phyloP scores from a whole-genome alignment of 2,797 vertebrate genomes.

The Chaenodraco wilsoni region DNA sequence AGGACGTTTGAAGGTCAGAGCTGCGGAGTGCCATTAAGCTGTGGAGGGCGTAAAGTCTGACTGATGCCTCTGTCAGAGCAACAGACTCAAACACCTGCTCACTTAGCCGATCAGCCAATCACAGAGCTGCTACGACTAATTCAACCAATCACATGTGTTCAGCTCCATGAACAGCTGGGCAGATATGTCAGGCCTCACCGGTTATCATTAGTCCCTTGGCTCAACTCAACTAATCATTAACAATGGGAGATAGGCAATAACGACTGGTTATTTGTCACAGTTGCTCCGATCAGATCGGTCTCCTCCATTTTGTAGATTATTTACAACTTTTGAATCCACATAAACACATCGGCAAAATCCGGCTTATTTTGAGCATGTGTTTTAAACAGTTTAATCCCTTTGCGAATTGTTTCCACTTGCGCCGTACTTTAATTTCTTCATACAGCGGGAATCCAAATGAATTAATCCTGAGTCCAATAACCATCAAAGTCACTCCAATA shows the following conservation, averaged over 20 bases:
- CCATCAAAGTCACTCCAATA: too few species aligned
- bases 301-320: too few species aligned
- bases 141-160: constrained; percentile 37
- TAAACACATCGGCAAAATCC: too few species aligned
- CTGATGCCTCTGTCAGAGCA: constrained; percentile 69
- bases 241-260: neutral
- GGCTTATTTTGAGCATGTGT: too few species aligned
- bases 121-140: constrained; percentile 20
- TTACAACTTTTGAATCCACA: too few species aligned
- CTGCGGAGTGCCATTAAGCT: constrained; percentile 51
- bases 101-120: constrained; percentile 57
- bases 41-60: constrained; percentile 60
- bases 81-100: constrained; percentile 67
- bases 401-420: too few species aligned
- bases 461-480: too few species aligned
- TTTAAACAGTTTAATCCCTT: too few species aligned
- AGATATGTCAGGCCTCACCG: constrained; percentile 42
- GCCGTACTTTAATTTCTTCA: too few species aligned
- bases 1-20: constrained; percentile 78
- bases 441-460: too few species aligned
- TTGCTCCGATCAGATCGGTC: too few species aligned
- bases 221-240: constrained; percentile 34
- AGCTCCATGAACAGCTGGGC: constrained; percentile 47
- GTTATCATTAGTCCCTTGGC: constrained; percentile 38
- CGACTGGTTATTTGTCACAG: neutral